Evolutionary conservation across 2,888 invertebrate genomes (phyloP).

Genomic region (Baccha elongata): DNA sequence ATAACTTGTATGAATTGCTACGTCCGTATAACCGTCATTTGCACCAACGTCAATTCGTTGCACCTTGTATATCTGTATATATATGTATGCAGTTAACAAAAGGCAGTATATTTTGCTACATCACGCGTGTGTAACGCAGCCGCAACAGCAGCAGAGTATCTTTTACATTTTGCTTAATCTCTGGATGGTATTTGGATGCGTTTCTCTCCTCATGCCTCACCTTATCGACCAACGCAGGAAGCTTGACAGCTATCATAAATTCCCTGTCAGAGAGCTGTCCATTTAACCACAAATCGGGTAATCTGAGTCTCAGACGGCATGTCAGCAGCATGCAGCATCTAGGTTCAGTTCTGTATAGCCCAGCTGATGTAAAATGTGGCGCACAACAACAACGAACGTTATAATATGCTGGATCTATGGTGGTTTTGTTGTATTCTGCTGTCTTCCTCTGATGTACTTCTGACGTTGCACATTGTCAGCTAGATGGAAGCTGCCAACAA

Average conservation of each 20-base stretch:
- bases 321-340: conserved; percentile 64
- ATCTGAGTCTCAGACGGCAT: conserved; percentile 72
- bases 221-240: conserved; percentile 61
- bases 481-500: conserved; percentile 43
- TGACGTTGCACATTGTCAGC: conserved; percentile 32
- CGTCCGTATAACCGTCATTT: conserved; percentile 45
- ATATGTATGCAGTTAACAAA: conserved; percentile 49
- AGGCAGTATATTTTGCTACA: conserved; percentile 39
- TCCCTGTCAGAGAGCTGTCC: conserved; percentile 74
- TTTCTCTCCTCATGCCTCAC: conserved; percentile 41
- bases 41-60: conserved; percentile 59
- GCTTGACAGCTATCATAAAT: conserved; percentile 75
- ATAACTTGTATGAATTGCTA: conserved; percentile 28
- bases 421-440: conserved; percentile 9
- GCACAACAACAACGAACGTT: conserved; percentile 37
- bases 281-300: conserved; percentile 75
- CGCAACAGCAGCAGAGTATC: conserved; percentile 52
- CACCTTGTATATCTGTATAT: conserved; percentile 10
- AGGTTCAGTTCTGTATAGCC: conserved; percentile 21
- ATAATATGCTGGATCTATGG: conserved; percentile 25
- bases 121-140: conserved; percentile 58
- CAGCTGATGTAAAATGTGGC: conserved; percentile 53
- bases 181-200: conserved; percentile 58
- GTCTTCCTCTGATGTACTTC: conserved; percentile 28
- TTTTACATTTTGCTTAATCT: conserved; percentile 69